A percentile compares a stretch with the other conserved stretches of the same genome.
Conservation (phyloP, 2,113 vertebrate species). For the Seriola rivoliana region DNA sequence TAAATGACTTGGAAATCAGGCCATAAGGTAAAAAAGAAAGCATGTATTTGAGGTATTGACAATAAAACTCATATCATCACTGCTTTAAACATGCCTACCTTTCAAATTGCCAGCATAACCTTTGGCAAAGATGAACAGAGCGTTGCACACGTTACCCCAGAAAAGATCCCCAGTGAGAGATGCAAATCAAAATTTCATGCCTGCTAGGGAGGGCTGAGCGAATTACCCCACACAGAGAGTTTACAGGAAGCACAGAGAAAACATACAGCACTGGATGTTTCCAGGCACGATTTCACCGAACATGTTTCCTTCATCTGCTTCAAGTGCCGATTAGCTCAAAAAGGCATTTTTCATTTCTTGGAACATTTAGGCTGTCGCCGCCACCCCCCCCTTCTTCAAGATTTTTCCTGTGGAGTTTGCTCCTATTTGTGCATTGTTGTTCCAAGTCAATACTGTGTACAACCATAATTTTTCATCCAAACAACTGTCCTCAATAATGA, state of each 20-base stretch:
- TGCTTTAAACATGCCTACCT: slow-evolving; percentile 1
- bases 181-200: slow-evolving; percentile 51
- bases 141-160: slow-evolving; percentile 8
- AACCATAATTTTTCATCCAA: slow-evolving; percentile 58
- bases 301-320: slow-evolving; percentile 27
- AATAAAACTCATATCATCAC: neutral
- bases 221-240: slow-evolving; percentile 20
- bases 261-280: slow-evolving; percentile 8
- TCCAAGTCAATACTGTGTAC: slow-evolving; percentile 42
- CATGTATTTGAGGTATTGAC: neutral
- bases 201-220: slow-evolving; percentile 25
- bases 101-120: slow-evolving; percentile 21
- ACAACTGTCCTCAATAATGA: slow-evolving; percentile 62
- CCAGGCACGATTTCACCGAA: slow-evolving; percentile 19
- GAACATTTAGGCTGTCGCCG: neutral
- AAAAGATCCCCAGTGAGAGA: slow-evolving; percentile 40
- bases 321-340: slow-evolving; percentile 31
- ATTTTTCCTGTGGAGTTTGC: slow-evolving; percentile 16
- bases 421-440: slow-evolving; percentile 56
- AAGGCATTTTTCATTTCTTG: slow-evolving; percentile 25
- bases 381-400: too few relatives aligned
- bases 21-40: slow-evolving; percentile 9
- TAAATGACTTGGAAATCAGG: slow-evolving; percentile 17
- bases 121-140: slow-evolving; percentile 28
- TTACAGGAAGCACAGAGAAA: slow-evolving; percentile 41